These are phyloP conservation scores for Crocidura indochinensis DNA, from an alignment of 2,797 vertebrate genomes.

Conservation along the genomic window DNA sequence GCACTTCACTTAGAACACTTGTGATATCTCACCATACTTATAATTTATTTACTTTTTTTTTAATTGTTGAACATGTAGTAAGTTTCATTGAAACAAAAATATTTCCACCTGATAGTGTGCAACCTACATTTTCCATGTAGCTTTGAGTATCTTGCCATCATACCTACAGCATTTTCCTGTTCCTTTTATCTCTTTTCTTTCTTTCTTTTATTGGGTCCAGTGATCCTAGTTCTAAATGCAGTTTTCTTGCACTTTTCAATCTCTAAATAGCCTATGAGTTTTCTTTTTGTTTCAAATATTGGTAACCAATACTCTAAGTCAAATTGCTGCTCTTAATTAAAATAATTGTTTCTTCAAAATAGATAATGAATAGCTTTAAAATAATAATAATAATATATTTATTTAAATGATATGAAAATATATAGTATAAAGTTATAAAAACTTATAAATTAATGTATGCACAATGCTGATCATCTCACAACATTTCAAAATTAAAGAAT, in stretches of 20 bases:
- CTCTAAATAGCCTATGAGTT: too few species aligned
- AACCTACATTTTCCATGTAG: neutral
- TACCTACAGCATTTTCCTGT: too few species aligned
- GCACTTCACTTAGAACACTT: too few species aligned
- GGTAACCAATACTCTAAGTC: neutral
- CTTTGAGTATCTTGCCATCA: neutral
- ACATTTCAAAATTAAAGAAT: neutral
- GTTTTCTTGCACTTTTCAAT: neutral
- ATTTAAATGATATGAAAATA: slow-evolving; percentile 4
- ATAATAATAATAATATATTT: neutral
- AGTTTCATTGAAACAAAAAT: neutral
- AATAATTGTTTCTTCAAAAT: neutral
- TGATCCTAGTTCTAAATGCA: neutral
- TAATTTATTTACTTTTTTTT: too few species aligned
- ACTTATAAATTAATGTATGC: neutral
- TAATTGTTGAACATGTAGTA: too few species aligned
- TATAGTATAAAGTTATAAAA: neutral
- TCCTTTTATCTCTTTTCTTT: neutral
- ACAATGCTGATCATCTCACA: neutral
- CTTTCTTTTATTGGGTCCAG: too few species aligned
- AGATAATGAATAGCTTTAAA: slow-evolving; percentile 1
- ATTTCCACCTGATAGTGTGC: neutral
- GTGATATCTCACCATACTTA: too few species aligned
- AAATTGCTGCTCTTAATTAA: neutral
- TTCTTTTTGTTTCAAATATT: neutral